Base-by-base conservation (phyloP, 2,888 invertebrate genomes). In the Ornithoptera alexandrae region DNA sequence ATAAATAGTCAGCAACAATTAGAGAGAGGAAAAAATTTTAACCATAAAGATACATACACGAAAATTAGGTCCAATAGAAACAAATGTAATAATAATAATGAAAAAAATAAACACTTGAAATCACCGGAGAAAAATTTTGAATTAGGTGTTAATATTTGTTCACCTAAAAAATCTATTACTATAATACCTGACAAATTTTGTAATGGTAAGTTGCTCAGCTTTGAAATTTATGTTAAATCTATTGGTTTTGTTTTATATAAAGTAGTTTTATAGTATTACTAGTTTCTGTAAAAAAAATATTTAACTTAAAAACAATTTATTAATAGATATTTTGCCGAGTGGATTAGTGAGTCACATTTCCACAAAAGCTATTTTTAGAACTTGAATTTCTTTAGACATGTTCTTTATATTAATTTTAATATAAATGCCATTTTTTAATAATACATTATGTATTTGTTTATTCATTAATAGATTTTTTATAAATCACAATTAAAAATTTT, bases 151-250 rank as follows among this genome's bases (percentile, higher is more conserved):
- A 53, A 62, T 60, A 53, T 59, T 22, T 22, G 18, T 18, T 60
- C 20, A 46, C n/a, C 42, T 10, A 69, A 56, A n/a, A 64, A 57
- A 61, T 8, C 39, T 62, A 57, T 56, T 5, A 69, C 22, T 42
- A 30, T 61, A 46, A 57, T 73, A 64, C 73, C 75, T 18, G 68
- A 61, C 30, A 76, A 72, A 70, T 69, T 24, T 67, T 57, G 68
- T n/a, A 72, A 67, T 70, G 74, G 77, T 77, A 73, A 67, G 24
- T 50, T 50, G 50, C 50, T 17, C 17, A 15, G 18, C 1, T 12
- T 17, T 50, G 50, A 15, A 50, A 15, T 50, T 17, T 50, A 15
- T 17, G 17, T 18, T 39, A 7, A 39, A 39, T 10, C 39, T 39
- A 39, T 39, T 10, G 39, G 39, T 39, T 10, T 30, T 39, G 7